Base-by-base conservation (phyloP, 2,797 vertebrate species). In the Erethizon dorsatum region DNA sequence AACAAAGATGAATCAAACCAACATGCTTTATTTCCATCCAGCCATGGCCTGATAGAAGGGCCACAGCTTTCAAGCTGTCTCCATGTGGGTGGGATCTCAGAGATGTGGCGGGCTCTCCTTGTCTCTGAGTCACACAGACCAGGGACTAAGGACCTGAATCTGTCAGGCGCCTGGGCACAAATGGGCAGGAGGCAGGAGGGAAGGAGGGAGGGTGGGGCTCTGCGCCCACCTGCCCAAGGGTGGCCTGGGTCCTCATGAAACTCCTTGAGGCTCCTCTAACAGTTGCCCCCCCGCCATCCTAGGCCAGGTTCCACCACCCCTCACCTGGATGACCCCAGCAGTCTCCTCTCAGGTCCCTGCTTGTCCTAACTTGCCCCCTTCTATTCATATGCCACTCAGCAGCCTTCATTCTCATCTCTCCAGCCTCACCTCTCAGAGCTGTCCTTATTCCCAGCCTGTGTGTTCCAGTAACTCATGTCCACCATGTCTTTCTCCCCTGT, bases 401-500 rank as follows among this genome's bases (percentile, higher is more conserved):
- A 63, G 54, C 11, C 33, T 31, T 50, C 7, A 5, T 31, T 83
- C 22, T 45, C 50, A 24, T 52, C 67, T n/a, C 50, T 75, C 13
- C 50, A 50, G 83, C 52, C 65, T 63, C 80, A 14, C 3, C 14
- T 47, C 56, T 54, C 50, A 15, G 20, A 37, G 41, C n/a, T 45
- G 18, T 17, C 14, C 65, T 28, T 22, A 31, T 12, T 24, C 3
- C 52, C 14, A 5, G 2, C 54, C 41, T 12, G 6, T 41, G 45
- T 1, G 54, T 63, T 41, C 33, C 5, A 57, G 71, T 24, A 14
- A 13, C 47, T 24, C 47, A 52, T 2, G 0, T 47, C 67, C 0
- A 71, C 20, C 31, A 0, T 0, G 7, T 2, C 17, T 2, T 33
- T 52, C 61, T n/a, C 0, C 1, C 37, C 18, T 2, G 6, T n/a